These are phyloP conservation scores for Malacoraja senta DNA, from an alignment of 2,797 vertebrate genomes.

Conservation along the genomic window DNA sequence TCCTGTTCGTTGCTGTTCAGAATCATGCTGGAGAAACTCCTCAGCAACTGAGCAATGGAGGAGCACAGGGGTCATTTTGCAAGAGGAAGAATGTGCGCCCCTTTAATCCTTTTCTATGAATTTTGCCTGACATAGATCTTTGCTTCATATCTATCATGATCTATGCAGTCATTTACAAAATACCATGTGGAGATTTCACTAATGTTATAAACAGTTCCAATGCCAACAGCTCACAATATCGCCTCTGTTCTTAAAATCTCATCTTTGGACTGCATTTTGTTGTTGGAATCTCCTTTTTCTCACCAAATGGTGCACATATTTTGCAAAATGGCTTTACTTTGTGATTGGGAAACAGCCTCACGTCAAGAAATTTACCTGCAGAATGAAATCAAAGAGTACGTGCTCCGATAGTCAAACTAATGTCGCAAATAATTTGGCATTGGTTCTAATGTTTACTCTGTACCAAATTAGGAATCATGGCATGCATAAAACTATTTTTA, in stretches of 20 bases:
- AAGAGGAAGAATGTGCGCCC: neutral
- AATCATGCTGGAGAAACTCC: neutral
- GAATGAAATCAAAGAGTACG: neutral
- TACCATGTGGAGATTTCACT: neutral
- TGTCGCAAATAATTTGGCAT: neutral
- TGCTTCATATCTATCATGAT: no score
- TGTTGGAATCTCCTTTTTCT: neutral
- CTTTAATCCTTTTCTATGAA: neutral
- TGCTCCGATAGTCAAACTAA: neutral
- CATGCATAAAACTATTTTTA: no score
- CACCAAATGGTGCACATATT: neutral
- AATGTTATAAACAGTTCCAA: neutral
- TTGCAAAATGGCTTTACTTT: neutral
- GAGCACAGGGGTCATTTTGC: neutral
- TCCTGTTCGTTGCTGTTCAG: neutral
- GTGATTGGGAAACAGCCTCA: neutral
- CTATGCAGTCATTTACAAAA: neutral
- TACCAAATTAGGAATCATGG: neutral
- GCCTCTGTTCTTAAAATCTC: neutral
- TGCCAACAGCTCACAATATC: neutral
- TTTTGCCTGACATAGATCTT: neutral
- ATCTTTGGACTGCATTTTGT: neutral
- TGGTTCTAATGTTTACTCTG: neutral
- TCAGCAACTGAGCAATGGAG: neutral
- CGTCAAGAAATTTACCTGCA: neutral